phyloP scores from a whole-genome alignment of 2,888 invertebrate genomes.

The Monoplex corrugatus region DNA sequence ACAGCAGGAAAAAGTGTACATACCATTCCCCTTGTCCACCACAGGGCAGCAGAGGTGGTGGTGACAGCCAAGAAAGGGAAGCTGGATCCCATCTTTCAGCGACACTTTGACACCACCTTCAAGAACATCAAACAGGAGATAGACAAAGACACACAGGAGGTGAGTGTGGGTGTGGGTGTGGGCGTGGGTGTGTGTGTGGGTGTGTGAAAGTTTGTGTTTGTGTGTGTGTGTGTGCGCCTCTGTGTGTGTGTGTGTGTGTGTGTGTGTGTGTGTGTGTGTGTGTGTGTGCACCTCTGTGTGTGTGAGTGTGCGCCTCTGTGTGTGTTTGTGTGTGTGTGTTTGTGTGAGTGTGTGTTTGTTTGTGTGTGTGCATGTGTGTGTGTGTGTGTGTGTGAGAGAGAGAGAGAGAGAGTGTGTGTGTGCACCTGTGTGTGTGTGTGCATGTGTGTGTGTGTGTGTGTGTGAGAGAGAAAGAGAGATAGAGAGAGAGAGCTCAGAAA shows the following conservation, averaged over 20 bases:
- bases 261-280: constrained; percentile 11
- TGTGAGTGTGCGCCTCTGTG: too few relatives aligned
- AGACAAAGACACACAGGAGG: constrained; percentile 57
- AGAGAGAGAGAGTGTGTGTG: background rate
- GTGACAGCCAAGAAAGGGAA: constrained; percentile 59
- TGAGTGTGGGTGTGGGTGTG: too few relatives aligned
- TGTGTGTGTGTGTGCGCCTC: background rate
- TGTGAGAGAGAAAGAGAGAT: background rate
- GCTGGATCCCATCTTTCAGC: constrained; percentile 59
- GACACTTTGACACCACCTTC: constrained; percentile 56
- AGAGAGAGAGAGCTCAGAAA: background rate
- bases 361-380: background rate
- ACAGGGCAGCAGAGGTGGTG: constrained; percentile 58
- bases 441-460: background rate
- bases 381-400: background rate
- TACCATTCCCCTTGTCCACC: too few relatives aligned
- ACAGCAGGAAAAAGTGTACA: too few relatives aligned
- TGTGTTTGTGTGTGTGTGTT: too few relatives aligned
- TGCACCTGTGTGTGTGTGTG: background rate
- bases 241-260: constrained; percentile 1
- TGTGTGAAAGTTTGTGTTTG: too few relatives aligned
- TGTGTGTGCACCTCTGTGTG: background rate
- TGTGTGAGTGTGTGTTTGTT: too few relatives aligned
- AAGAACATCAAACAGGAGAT: constrained; percentile 59
- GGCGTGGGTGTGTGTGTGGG: too few relatives aligned